Conservation (phyloP, 1,140 invertebrate species). For the Augochlora pura region DNA sequence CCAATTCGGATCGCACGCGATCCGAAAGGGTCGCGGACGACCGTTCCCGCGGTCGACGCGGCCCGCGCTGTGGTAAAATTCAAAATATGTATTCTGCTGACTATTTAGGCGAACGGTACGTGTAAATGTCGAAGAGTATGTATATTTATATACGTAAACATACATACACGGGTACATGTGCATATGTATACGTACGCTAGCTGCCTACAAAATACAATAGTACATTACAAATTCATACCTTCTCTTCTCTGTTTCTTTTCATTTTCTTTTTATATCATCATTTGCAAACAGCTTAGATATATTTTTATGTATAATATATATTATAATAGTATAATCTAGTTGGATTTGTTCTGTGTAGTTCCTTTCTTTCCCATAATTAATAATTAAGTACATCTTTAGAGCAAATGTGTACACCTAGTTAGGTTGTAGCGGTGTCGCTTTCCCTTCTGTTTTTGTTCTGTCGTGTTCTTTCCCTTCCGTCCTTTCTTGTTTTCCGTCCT, state of each 20-base stretch:
- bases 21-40: too few species aligned
- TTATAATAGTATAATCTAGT: slow-evolving; percentile 69
- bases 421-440: slow-evolving; percentile 46
- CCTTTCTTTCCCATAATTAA: slow-evolving; percentile 45
- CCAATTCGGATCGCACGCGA: neutral
- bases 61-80: slow-evolving; percentile 31
- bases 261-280: slow-evolving; percentile 54
- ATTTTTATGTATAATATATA: slow-evolving; percentile 63
- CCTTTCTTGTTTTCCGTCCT: too few species aligned
- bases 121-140: slow-evolving; percentile 53
- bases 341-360: slow-evolving; percentile 65
- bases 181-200: slow-evolving; percentile 69
- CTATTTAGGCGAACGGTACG: slow-evolving; percentile 50
- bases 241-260: slow-evolving; percentile 27
- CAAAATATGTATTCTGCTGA: slow-evolving; percentile 57
- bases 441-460: neutral
- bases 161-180: slow-evolving; percentile 58
- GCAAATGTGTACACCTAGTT: slow-evolving; percentile 53
- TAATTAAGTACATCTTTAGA: slow-evolving; percentile 70
- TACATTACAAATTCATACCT: slow-evolving; percentile 70
- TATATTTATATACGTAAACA: slow-evolving; percentile 62
- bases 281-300: slow-evolving; percentile 70
- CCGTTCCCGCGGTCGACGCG: neutral
- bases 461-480: too few species aligned
- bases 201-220: slow-evolving; percentile 72